These are phyloP conservation scores for Troilus luridus DNA, from an alignment of 2,888 invertebrate species.

Conservation along the genomic window DNA sequence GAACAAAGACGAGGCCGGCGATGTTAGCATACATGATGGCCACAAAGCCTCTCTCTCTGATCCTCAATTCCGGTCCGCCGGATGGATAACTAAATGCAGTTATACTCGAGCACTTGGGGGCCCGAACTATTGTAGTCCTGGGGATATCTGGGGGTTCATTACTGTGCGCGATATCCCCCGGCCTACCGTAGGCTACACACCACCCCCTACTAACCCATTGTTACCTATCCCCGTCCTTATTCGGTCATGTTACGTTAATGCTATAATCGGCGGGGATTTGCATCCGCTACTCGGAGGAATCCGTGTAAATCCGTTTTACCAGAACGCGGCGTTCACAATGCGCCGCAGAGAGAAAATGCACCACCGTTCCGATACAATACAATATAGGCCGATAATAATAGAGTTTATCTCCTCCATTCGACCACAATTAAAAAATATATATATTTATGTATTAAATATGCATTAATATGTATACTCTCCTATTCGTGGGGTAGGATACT, in stretches of 20 bases:
- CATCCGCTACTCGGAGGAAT: neutral
- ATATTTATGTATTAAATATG: too few relatives aligned
- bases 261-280: neutral
- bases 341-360: neutral
- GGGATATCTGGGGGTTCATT: neutral
- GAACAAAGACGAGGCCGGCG: neutral
- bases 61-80: neutral
- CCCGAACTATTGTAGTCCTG: neutral
- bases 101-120: neutral
- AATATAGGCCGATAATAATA: neutral
- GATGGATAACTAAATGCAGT: neutral
- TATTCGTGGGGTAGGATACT: too few relatives aligned
- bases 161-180: neutral
- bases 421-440: too few relatives aligned
- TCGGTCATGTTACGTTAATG: constrained; percentile 8
- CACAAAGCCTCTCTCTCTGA: neutral
- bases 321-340: neutral
- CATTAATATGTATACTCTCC: too few relatives aligned
- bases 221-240: constrained; percentile 7
- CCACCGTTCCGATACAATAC: neutral
- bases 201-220: neutral
- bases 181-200: too few relatives aligned
- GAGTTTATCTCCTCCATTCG: neutral
- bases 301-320: neutral
- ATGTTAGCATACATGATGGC: constrained; percentile 45